Conservation (phyloP, 2,797 vertebrate species). For the Nannoperca australis region DNA sequence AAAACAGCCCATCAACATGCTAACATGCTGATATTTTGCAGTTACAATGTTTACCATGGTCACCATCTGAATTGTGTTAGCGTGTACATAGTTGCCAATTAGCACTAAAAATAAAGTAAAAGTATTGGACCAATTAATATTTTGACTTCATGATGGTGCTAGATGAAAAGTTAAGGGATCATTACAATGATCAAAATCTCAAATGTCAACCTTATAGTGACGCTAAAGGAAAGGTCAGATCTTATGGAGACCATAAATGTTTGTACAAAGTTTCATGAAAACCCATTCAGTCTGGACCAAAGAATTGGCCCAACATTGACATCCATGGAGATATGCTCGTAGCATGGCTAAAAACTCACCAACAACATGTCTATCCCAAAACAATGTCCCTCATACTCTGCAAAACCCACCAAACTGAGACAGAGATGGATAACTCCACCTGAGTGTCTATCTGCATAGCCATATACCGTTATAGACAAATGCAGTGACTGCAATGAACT, state of each 20-base stretch:
- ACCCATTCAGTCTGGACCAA: not conserved
- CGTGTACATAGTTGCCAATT: not conserved
- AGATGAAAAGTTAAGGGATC: not conserved
- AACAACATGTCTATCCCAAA: not conserved
- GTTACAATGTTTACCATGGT: not conserved
- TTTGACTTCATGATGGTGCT: not conserved
- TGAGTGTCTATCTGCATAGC: not conserved
- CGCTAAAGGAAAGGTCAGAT: not conserved
- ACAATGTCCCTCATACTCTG: not conserved
- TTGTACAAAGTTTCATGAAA: not conserved
- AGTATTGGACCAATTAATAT: not conserved
- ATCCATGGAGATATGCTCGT: too few species aligned
- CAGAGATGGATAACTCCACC: not conserved
- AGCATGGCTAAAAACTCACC: too few species aligned
- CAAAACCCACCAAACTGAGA: not conserved
- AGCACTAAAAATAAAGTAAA: not conserved
- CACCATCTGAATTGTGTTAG: too few species aligned
- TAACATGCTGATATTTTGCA: not conserved
- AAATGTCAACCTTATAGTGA: not conserved
- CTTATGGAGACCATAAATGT: constrained; percentile 2
- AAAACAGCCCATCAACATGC: not conserved
- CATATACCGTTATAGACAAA: not conserved
- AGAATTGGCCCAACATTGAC: not conserved
- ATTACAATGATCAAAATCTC: not conserved
- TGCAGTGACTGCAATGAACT: not conserved